These are phyloP conservation scores for Colistium nudipinnis DNA, from an alignment of 2,113 vertebrate genomes.

Conservation along the genomic window DNA sequence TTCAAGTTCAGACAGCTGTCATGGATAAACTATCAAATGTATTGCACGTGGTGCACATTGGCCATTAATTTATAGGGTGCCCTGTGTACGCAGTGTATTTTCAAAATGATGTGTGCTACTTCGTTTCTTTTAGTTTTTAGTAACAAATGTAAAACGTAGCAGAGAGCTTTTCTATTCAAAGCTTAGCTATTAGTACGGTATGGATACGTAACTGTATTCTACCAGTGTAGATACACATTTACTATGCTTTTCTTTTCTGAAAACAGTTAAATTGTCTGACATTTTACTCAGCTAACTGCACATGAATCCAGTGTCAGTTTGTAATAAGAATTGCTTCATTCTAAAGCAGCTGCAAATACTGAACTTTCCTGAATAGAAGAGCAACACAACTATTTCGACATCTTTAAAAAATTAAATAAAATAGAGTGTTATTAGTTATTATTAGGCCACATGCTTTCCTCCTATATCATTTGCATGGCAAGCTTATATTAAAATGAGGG, in stretches of 20 bases:
- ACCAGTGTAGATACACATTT: not conserved
- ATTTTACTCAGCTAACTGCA: slow-evolving; percentile 10
- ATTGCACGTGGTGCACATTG: not conserved
- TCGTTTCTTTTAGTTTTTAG: not conserved
- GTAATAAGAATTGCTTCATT: not conserved
- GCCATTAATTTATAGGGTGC: slow-evolving; percentile 1
- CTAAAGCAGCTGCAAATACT: not conserved
- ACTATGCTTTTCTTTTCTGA: not conserved
- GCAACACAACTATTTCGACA: not conserved
- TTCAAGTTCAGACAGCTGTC: slow-evolving; percentile 30
- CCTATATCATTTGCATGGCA: not conserved
- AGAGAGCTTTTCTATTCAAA: not conserved
- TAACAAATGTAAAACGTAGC: not conserved
- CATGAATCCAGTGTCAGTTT: not conserved
- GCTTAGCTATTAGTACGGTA: not conserved
- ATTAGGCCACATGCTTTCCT: not conserved
- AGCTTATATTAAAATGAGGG: not conserved
- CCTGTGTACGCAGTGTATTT: not conserved
- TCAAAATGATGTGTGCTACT: not conserved
- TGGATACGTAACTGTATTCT: not conserved
- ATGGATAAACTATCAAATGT: not conserved
- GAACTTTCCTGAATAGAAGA: not conserved
- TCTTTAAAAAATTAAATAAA: no score
- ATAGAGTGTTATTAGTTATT: not conserved
- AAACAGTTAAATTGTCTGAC: not conserved